Base-by-base conservation (phyloP, 1,140 invertebrate species). In the Nasonia giraulti region DNA sequence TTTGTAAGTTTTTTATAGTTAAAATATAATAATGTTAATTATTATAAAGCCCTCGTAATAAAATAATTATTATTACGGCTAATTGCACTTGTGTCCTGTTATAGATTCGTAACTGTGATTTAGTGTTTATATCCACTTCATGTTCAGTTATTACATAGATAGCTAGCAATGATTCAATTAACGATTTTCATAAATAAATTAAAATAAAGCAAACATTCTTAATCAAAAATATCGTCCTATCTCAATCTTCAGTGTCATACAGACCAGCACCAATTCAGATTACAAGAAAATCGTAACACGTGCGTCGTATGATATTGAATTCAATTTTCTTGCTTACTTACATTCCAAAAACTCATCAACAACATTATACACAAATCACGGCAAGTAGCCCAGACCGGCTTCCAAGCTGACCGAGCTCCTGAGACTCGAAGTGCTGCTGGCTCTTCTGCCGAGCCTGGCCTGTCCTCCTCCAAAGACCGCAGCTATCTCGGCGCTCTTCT, bases 401-500 rank as follows among this genome's bases (percentile, higher is more conserved):
- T 93, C 92, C 68, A 93, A 83, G 78, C 92, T 93, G 1, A 92
- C 88, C 0, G 92, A 92, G 75, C 92, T 93, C 44, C 87, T 89
- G 50, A 91, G 86, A 86, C 92, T 93, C 6, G 92, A 92, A 2
- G 89, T 89, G 71, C 91, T 93, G 74, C 91, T 90, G 14, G 88
- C 83, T 76, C 91, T 87, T 80, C 91, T 90, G 31, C 90, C 91
- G 3, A 88, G 86, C 55, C 90, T 89, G 20, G 87, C 87, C 1
- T 87, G 89, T 1, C 87, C 88, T 1, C 87, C 88, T 0, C 91
- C 96, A 90, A 98, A 98, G 6, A 97, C 92, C 0, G 97, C 97
- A 0, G 97, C 97, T 86, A 97, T 97, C 91, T 98, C 97, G 0
- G 97, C 96, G 14, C 96, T 96, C 90, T 98, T 97, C 91, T 98